Evolutionary conservation across 1,140 invertebrate species (phyloP), one percentile per base, ranked within the genome.

Genomic region (Drosophila truncata): DNA sequence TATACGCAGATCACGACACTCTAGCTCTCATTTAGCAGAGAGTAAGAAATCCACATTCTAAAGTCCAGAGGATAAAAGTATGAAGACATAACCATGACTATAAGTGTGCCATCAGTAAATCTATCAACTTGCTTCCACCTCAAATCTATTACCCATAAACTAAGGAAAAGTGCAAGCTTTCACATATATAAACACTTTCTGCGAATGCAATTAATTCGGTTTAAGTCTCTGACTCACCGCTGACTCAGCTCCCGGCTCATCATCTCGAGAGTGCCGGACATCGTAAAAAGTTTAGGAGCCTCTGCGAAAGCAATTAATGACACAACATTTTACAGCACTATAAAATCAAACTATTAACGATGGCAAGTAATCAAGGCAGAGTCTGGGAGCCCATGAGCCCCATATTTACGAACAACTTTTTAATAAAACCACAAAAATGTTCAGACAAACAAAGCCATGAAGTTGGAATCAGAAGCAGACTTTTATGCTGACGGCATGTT

Each of bases 401-500:
- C 65, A 78, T 81, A 60, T 69, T 80, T 72, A 69, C 60, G 58
- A 44, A 54, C 33, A 54, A 60, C 50, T 60, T 77, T 79, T 75
- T 46, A 73, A 62, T 61, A 58, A 66, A 78, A 78, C 75, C 75
- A 50, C 74, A 78, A 78, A 78, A 61, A 41, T 55, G 37, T 60
- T 11, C 23, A 47, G 27, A 41, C 44, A 61, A 55, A 70, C 44
- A 54, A 31, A 59, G 62, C 35, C 29, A 62, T 55, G 35, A 78
- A 67, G 49, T 7, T 14, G 14, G 33, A 47, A 47, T 47, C 20
- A 50, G 41, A 16, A 47, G 54, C 72, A 86, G 72, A 66, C 52
- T 63, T 82, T 85, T 79, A 44, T 82, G 83, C 46, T 72, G 74
- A 79, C 69, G 74, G 29, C 81, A 70, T 72, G 44, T 69, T 72